These are phyloP conservation scores for Mythimna vitellina DNA, from an alignment of 2,888 invertebrate species.

Conservation along the genomic window DNA sequence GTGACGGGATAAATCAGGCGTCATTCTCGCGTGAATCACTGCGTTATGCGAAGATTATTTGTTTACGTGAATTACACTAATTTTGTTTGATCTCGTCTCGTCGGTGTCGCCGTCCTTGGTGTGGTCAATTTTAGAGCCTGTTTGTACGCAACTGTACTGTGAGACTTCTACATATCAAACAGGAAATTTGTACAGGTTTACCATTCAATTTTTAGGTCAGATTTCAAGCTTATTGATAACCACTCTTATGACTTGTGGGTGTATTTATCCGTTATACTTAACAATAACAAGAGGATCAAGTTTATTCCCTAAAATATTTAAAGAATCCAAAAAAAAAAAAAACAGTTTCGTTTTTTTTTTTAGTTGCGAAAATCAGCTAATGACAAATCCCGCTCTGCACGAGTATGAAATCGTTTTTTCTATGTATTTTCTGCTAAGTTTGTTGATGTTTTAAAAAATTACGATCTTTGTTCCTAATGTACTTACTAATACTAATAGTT, in stretches of 20 bases:
- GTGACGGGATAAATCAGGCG: conserved; percentile 30
- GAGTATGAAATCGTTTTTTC: neutral
- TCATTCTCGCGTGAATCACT: conserved; percentile 41
- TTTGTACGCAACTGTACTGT: neutral
- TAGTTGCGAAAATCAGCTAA: no score
- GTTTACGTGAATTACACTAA: neutral
- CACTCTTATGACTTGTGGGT: neutral
- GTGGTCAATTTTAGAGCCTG: neutral
- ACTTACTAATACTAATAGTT: neutral
- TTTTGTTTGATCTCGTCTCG: conserved; percentile 12
- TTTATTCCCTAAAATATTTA: neutral
- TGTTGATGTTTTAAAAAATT: neutral
- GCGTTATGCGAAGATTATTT: conserved; percentile 12
- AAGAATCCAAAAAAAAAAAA: no score
- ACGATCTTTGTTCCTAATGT: neutral
- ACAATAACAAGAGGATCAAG: no score
- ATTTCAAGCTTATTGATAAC: neutral
- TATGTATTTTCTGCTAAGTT: neutral
- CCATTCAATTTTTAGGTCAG: conserved; percentile 6
- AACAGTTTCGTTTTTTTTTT: no score
- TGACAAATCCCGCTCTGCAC: no score
- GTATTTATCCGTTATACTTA: neutral
- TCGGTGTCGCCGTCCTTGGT: conserved; percentile 7
- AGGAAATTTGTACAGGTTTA: no score
- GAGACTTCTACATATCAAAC: neutral